phyloP scores from a whole-genome alignment of 2,113 vertebrate species.

The Heterotis niloticus region DNA sequence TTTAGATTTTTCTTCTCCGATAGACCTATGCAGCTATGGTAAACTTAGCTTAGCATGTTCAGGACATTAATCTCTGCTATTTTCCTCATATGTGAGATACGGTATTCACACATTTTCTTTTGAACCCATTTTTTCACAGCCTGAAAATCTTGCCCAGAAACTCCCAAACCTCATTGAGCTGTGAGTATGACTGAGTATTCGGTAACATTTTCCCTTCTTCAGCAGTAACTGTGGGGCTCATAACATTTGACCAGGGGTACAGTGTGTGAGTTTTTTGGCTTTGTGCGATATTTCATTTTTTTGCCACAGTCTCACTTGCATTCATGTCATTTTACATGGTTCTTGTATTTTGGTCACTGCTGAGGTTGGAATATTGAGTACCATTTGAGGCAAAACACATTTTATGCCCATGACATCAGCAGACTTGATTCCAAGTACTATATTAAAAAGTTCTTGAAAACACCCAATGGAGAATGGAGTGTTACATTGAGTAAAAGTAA shows the following conservation, averaged over 20 bases:
- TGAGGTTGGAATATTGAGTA: background rate
- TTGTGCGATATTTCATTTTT: too few species aligned
- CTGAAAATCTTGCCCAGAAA: conserved; percentile 94
- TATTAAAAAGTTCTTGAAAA: background rate
- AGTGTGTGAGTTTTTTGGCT: too few species aligned
- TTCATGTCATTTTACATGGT: background rate
- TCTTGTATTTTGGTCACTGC: background rate
- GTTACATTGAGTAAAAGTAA: background rate
- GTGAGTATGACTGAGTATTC: conserved; percentile 70
- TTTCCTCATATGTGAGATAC: background rate
- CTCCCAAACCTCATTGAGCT: conserved; percentile 95
- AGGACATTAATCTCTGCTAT: background rate
- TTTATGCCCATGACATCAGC: conserved; percentile 5
- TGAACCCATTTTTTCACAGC: conserved; percentile 63
- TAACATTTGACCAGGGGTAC: too few species aligned
- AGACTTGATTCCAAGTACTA: background rate
- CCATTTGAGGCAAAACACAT: background rate
- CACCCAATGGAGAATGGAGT: conserved; percentile 24
- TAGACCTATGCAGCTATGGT: too few species aligned
- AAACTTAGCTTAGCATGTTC: too few species aligned
- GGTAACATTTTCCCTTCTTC: background rate
- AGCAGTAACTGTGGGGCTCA: too few species aligned
- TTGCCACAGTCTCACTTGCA: background rate
- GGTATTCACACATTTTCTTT: background rate
- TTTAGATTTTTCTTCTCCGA: too few species aligned